Evolutionary conservation across 2,888 invertebrate species (phyloP).

Genomic region (Troilus luridus): DNA sequence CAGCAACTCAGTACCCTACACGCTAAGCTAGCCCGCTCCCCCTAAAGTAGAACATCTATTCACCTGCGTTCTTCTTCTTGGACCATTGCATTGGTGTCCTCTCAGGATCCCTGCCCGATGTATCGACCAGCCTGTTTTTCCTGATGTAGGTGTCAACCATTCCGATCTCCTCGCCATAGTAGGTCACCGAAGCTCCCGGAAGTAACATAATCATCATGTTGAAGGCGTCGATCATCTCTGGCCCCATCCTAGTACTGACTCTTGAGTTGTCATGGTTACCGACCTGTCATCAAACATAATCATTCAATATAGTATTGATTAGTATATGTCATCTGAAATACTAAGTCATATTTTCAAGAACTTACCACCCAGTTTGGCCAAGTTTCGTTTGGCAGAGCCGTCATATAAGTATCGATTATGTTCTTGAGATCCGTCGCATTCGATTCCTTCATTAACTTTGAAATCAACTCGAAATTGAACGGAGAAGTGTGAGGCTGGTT

Average conservation of each 20-base stretch:
- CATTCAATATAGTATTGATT: neutral
- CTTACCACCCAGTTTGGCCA: constrained; percentile 79
- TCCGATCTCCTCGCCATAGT: constrained; percentile 89
- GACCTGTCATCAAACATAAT: constrained; percentile 69
- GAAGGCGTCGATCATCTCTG: constrained; percentile 77
- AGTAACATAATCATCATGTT: constrained; percentile 80
- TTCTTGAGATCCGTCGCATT: constrained; percentile 72
- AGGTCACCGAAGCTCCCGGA: constrained; percentile 84
- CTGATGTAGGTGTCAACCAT: constrained; percentile 77
- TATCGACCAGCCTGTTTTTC: constrained; percentile 74
- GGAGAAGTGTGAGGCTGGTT: constrained; percentile 69
- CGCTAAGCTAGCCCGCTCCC: too few relatives aligned
- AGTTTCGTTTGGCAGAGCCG: constrained; percentile 73
- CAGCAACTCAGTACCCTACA: too few relatives aligned
- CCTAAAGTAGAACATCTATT: constrained; percentile 43
- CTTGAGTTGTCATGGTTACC: constrained; percentile 81
- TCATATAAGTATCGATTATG: constrained; percentile 74
- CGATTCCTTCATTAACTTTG: constrained; percentile 74
- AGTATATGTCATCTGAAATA: neutral
- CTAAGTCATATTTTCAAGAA: constrained; percentile 53
- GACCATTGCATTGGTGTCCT: constrained; percentile 80
- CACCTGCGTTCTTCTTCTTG: constrained; percentile 73
- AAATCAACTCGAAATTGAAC: constrained; percentile 80
- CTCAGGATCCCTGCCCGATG: constrained; percentile 76
- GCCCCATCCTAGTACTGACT: constrained; percentile 73